Evolutionary conservation across 2,888 invertebrate genomes (phyloP), one percentile per base, ranked within the genome.

Genomic region (Eulithis testata): DNA sequence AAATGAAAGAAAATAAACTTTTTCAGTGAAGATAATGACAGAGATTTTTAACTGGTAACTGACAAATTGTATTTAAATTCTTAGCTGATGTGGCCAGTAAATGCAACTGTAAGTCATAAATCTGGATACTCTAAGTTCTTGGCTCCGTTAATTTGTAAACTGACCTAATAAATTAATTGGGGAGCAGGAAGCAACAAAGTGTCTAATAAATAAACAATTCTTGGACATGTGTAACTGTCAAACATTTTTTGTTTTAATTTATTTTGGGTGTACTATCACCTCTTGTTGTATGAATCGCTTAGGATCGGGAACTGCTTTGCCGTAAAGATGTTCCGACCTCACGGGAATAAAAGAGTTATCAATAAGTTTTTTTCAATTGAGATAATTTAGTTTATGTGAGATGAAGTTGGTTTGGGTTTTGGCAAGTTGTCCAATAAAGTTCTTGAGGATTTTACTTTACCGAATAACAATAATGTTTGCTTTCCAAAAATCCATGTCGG

Each of bases 161-260:
- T 85, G 86, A 86, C 84, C 85, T 78, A 85, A 86, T 91, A 90
- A 91, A 90, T 90, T 88, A 87, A 87, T 87, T 87, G 85, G 81
- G 80, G 76, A 85, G 80, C 83, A 84, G 86, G 89, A 89, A 87
- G 85, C 83, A 84, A 88, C 85, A 87, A 87, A 90, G 87, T 88
- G 85, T 79, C 79, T 78, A 85, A 88, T 90, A 90, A 90, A 91
- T 90, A 87, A 83, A 78, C 81, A 78, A 78, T 80, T 81, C 79
- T 74, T 75, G 76, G 76, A 81, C 86, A 84, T 86, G 79, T 83
- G 87, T 85, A 80, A 68, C 75, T 82, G 85, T 85, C 84, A 80
- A 76, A 79, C 64, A 75, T 76, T 80, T 84, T 82, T 75, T 31
- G 76, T 85, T 82, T 84, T 83, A 21, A 81, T 83, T 84, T 49